Conservation (phyloP, 2,797 vertebrate genomes). For the Gorsachius magnificus region DNA sequence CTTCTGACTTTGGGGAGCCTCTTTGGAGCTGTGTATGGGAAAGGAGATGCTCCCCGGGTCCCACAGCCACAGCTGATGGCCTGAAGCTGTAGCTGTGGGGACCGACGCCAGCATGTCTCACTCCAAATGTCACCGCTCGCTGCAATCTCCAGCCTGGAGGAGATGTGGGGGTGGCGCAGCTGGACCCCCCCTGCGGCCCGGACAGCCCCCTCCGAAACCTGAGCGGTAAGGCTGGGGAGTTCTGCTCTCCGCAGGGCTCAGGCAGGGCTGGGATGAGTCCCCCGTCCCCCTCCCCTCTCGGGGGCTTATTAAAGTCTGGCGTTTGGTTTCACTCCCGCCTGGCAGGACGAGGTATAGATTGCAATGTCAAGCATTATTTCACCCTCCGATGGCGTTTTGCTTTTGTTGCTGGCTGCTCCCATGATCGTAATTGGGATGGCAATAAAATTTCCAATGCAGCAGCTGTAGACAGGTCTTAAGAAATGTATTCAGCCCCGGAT, state of each 20-base stretch:
- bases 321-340: fast-evolving
- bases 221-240: background rate
- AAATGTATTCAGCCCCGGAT: background rate
- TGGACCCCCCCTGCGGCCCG: background rate
- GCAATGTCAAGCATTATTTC: background rate
- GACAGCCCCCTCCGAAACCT: background rate
- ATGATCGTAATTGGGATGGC: background rate
- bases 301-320: fast-evolving
- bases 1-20: background rate
- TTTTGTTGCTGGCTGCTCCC: background rate
- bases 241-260: background rate
- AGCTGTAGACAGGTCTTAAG: background rate
- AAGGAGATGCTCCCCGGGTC: background rate
- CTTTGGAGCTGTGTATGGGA: background rate
- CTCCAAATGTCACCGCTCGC: background rate
- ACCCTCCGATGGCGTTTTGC: background rate
- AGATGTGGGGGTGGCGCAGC: background rate
- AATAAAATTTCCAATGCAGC: background rate
- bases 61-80: constrained; percentile 3
- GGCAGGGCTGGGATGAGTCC: background rate
- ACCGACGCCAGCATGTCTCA: fast-evolving
- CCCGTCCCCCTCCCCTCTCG: background rate
- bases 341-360: background rate
- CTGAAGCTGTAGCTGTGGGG: background rate
- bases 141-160: background rate